phyloP scores from a whole-genome alignment of 2,888 invertebrate genomes.

The Dynastes maya region DNA sequence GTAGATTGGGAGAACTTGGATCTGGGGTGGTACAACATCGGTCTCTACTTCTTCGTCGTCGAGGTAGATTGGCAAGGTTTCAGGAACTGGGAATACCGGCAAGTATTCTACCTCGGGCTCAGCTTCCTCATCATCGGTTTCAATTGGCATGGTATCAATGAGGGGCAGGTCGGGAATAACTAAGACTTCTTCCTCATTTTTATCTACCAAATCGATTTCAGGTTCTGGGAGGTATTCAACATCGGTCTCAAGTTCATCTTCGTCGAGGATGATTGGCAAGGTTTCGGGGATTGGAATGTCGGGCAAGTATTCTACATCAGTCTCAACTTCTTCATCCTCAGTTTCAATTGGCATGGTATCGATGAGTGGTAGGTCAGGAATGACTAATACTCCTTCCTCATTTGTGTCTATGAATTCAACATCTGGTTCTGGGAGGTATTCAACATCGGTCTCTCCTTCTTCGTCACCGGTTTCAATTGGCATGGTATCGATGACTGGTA shows the following conservation, averaged over 20 bases:
- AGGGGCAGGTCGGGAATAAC: not conserved
- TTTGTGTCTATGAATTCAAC: not conserved
- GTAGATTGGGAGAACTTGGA: not conserved
- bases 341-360: slow-evolving; percentile 7
- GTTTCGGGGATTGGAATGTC: slow-evolving; percentile 5
- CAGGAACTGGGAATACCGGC: not conserved
- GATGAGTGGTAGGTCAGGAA: not conserved
- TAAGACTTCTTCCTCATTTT: not conserved
- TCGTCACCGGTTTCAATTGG: not conserved
- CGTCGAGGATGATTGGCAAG: not conserved
- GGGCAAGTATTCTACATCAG: slow-evolving; percentile 8
- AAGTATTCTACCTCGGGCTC: slow-evolving; percentile 9
- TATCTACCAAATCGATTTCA: not conserved
- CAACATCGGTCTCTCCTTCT: not conserved
- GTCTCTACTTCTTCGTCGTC: not conserved
- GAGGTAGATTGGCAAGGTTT: not conserved
- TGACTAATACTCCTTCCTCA: not conserved
- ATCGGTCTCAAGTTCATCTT: not conserved
- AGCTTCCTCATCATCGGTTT: not conserved
- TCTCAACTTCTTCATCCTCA: not conserved
- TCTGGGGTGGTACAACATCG: not conserved
- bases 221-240: slow-evolving; percentile 23
- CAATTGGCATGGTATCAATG: slow-evolving; percentile 5
- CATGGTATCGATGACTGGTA: not conserved
- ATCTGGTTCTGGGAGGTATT: slow-evolving; percentile 22